Conservation (phyloP, 2,113 vertebrate species). For the Campylorhamphus procurvoides region DNA sequence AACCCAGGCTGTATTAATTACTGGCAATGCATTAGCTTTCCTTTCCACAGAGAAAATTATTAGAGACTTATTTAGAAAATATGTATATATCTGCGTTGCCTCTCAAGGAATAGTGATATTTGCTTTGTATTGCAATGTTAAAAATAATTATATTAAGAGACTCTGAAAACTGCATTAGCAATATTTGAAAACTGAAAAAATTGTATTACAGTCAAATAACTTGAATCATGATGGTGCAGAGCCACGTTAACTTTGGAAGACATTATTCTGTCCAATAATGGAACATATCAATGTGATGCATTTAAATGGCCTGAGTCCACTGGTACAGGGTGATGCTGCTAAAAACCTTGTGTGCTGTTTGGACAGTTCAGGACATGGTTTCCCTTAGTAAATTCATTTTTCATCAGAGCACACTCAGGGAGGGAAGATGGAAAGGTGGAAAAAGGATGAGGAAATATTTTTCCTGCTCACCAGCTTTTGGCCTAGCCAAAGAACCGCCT, state of each 20-base stretch:
- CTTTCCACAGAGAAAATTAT: neutral
- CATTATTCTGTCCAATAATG: neutral
- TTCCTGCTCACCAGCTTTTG: neutral
- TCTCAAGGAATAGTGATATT: neutral
- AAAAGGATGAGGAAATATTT: neutral
- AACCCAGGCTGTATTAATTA: neutral
- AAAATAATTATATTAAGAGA: neutral
- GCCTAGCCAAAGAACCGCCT: neutral
- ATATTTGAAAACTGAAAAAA: neutral
- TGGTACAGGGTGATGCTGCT: neutral
- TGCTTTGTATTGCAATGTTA: neutral
- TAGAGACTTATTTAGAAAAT: neutral
- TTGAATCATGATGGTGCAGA: neutral
- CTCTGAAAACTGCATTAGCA: neutral
- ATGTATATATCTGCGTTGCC: neutral
- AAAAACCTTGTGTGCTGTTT: neutral
- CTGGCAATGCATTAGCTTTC: fast-evolving
- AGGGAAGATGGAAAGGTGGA: neutral
- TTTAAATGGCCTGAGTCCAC: neutral
- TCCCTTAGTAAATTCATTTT: neutral
- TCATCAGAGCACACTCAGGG: neutral
- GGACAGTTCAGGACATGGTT: neutral
- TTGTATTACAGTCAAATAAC: neutral
- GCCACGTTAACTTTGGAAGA: neutral
- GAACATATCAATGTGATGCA: neutral